These are phyloP conservation scores for Pammene fasciana DNA, from an alignment of 2,888 invertebrate species.

Conservation along the genomic window DNA sequence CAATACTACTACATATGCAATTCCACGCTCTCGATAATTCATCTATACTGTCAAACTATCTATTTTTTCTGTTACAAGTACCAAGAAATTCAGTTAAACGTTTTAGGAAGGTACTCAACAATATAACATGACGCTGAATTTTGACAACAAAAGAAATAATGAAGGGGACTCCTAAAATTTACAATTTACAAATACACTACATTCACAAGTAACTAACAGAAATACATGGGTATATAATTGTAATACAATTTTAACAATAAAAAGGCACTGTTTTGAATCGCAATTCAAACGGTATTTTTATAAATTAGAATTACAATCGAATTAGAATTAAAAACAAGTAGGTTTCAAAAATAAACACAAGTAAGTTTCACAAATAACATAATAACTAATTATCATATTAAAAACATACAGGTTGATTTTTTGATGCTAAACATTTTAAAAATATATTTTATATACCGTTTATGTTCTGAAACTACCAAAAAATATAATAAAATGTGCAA, in stretches of 20 bases:
- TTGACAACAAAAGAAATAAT: slow-evolving; percentile 22
- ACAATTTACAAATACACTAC: slow-evolving; percentile 38
- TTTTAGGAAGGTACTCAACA: neutral
- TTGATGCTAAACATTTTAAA: too few relatives aligned
- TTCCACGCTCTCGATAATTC: too few relatives aligned
- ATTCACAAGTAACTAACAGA: slow-evolving; percentile 46
- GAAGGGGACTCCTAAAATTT: slow-evolving; percentile 28
- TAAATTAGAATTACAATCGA: slow-evolving; percentile 45
- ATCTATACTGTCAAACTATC: too few relatives aligned
- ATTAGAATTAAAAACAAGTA: too few relatives aligned
- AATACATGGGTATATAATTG: slow-evolving; percentile 44
- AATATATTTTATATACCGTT: too few relatives aligned
- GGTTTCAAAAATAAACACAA: too few relatives aligned
- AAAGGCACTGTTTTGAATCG: slow-evolving; percentile 72
- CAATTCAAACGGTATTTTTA: slow-evolving; percentile 57
- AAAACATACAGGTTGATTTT: neutral
- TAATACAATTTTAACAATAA: slow-evolving; percentile 62
- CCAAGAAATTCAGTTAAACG: neutral
- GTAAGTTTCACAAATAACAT: too few relatives aligned
- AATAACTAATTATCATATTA: too few relatives aligned
- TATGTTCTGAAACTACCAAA: too few relatives aligned
- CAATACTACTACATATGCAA: too few relatives aligned
- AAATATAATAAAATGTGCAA: too few relatives aligned
- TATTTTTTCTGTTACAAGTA: slow-evolving; percentile 9
- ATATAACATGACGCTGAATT: neutral